Evolutionary conservation across 2,888 invertebrate species (phyloP).

Genomic region (Neoitamus cyanurus): DNA sequence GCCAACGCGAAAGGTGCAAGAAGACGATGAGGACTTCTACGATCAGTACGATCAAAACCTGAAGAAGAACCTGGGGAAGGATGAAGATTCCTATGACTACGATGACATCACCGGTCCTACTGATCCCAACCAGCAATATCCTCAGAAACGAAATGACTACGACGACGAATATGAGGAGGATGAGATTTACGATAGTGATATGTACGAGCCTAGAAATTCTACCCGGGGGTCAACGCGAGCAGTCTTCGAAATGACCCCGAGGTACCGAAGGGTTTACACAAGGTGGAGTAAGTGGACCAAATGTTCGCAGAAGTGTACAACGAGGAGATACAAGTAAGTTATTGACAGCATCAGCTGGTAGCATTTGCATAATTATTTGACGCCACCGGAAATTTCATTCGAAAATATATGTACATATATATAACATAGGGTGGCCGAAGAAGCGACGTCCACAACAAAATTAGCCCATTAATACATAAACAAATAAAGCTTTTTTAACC

Average conservation of each 20-base stretch:
- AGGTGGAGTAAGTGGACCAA: constrained; percentile 87
- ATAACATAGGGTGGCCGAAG: too few relatives aligned
- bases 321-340: constrained; percentile 77
- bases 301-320: constrained; percentile 83
- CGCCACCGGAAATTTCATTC: too few relatives aligned
- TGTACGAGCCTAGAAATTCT: constrained; percentile 58
- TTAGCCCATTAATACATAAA: too few relatives aligned
- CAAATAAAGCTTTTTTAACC: too few relatives aligned
- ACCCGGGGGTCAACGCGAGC: constrained; percentile 55
- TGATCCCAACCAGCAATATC: background rate
- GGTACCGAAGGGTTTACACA: constrained; percentile 70
- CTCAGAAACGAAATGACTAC: constrained; percentile 45
- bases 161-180: constrained; percentile 48
- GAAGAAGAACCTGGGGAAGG: constrained; percentile 14
- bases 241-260: constrained; percentile 60
- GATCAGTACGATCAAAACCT: background rate
- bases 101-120: constrained; percentile 29
- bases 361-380: too few relatives aligned
- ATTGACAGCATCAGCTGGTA: background rate
- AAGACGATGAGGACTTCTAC: background rate
- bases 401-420: too few relatives aligned
- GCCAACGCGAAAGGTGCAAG: background rate
- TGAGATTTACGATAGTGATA: constrained; percentile 53
- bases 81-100: background rate
- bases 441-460: too few relatives aligned